Percentiles rank a stretch among this genome's conserved stretches.
Conservation (phyloP, 2,797 vertebrate genomes). For the Neopelma chrysocephalum region DNA sequence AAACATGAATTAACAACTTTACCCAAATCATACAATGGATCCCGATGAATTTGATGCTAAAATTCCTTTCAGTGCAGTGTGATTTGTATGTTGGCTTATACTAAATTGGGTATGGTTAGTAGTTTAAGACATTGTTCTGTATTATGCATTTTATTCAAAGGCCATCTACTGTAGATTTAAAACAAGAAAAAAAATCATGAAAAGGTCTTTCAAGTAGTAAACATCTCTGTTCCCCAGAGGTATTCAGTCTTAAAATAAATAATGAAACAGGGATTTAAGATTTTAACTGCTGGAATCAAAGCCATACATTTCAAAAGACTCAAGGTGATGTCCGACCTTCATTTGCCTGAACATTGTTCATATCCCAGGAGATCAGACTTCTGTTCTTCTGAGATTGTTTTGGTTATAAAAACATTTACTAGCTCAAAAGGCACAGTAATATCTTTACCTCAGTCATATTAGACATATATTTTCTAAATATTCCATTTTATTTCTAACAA, state of each 20-base stretch:
- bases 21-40: not conserved
- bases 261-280: not conserved
- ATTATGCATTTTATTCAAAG: not conserved
- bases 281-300: not conserved
- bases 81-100: not conserved
- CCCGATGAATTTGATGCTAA: not conserved
- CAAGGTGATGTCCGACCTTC: not conserved
- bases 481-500: not conserved
- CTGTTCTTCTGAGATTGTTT: not conserved
- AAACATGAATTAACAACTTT: not conserved
- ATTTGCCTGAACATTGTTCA: not conserved
- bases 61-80: not conserved
- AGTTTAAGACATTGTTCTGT: not conserved
- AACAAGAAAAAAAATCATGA: fast-evolving
- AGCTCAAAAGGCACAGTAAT: not conserved
- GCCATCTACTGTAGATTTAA: not conserved
- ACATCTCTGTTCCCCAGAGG: not conserved
- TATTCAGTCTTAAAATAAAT: not conserved
- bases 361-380: not conserved
- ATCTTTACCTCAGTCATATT: not conserved
- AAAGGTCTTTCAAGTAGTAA: not conserved
- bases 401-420: not conserved
- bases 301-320: not conserved
- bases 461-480: not conserved
- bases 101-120: not conserved